Base-by-base conservation (phyloP, 2,113 vertebrate genomes). In the Thunnus thynnus region DNA sequence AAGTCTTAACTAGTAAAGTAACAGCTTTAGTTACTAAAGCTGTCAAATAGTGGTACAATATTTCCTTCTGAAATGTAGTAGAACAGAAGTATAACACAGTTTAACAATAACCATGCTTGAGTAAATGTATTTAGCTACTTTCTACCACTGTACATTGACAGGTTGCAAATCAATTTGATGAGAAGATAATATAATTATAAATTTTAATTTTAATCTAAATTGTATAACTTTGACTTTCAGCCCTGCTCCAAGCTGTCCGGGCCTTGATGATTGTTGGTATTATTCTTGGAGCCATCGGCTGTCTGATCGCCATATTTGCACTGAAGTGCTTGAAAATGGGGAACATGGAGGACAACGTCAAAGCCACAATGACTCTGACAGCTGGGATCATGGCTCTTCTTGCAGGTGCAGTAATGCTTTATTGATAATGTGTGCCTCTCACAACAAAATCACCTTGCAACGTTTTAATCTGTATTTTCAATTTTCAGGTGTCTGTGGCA, bases 221-320 rank as follows among this genome's bases (percentile, higher is more conserved):
- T n/a, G 2, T 17, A 0, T 22, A 56, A 18, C 54, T 66, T 63
- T 77, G 62, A 17, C 64, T 61, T 71, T 16, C 90, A 98, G 97
- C 95, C 0, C 96, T 96, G 93, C 96, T 99, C 74, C 97, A 98
- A 86, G 97, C 97, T 0, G 95, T 96, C 51, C 90, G 97, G 69
- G 97, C 97, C 9, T 90, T 98, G 78, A 98, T 98, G 97, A 96
- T 98, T 0, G 96, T 98, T 16, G 96, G 95, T 0, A 97, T 98
- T 0, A 93, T 98, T 41, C 90, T 98, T 17, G 96, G 96, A 0
- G 95, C 89, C 63, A 94, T 98, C 0, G 95, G 96, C 12, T 89
- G 95, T 58, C 72, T 98, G 0, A 95, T 97, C 20, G 95, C 96
- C 70, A 90, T 98, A 76, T 96, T 98, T 55, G 94, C 97, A 1